Evolutionary conservation across 2,113 vertebrate species (phyloP).

Genomic region (Mungos mungo): DNA sequence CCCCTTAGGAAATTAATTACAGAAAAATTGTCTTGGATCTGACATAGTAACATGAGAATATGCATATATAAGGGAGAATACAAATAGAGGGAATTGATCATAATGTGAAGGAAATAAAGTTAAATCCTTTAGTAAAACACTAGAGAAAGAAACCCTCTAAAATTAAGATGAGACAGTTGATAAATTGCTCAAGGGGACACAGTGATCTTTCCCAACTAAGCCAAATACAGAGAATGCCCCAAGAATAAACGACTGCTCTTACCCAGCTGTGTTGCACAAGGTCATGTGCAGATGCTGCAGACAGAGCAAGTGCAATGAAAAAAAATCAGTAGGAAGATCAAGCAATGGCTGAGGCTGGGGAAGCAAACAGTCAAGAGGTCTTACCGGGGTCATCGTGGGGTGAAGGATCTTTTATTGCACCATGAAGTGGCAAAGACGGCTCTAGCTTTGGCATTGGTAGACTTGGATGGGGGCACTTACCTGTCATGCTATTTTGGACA

Average conservation of each 20-base stretch:
- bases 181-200: background rate
- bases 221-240: background rate
- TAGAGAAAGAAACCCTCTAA: background rate
- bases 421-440: background rate
- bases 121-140: conserved; percentile 23
- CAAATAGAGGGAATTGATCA: background rate
- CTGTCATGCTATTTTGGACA: background rate
- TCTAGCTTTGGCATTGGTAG: background rate
- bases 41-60: background rate
- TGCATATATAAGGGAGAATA: background rate
- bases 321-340: background rate
- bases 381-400: background rate
- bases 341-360: background rate
- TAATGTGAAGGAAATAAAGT: background rate
- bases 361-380: background rate
- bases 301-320: background rate
- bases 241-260: background rate
- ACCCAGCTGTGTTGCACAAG: background rate
- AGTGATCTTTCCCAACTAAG: background rate
- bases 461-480: background rate
- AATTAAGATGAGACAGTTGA: background rate
- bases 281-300: background rate
- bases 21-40: background rate
- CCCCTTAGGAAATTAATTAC: background rate
- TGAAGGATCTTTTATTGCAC: background rate